Base-by-base conservation (phyloP, 2,113 vertebrate genomes). In the Odontophorus gujanensis region DNA sequence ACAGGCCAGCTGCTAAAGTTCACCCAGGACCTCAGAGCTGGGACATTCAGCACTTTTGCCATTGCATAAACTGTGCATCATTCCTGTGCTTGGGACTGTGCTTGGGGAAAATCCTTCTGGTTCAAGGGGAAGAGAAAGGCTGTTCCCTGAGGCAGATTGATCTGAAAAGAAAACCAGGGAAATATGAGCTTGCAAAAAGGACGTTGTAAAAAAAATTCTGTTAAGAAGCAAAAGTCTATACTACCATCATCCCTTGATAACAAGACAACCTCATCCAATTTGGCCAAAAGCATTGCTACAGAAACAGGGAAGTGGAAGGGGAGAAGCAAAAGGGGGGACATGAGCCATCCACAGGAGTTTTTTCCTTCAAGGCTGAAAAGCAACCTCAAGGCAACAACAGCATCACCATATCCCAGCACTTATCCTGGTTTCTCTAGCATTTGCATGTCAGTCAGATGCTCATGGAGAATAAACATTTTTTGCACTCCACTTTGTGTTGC, bases 321-420 rank as follows among this genome's bases (percentile, higher is more conserved):
- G 7, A 69, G 11, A 74, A 63, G 30, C 38, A 11, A 53, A 45
- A 62, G 5, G 30, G 57, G 74, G 50, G 38, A n/a, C 47, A 19
- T 50, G 25, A 67, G 40, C 9, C 8, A 47, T 11, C 50, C 0
- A 6, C n/a, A 11, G 7, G 18, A 61, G 28, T 36, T 67, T 43
- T 53, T 40, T n/a, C n/a, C n/a, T n/a, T 16, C 43, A 18, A 66
- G 5, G 4, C 58, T 8, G 12, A 80, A 24, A 7, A 90, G 28
- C 0, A 4, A 20, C 2, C 12, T 65, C 4, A 12, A 50, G 68
- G 47, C 24, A 50, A 13, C 11, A 21, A 2, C 5, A 74, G 11
- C 9, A 9, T 9, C 5, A 0, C 9, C 1, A 28, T 24, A 4
- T 4, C 13, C 34, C 2, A 13, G 32, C 30, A 36, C 2, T 13